Evolutionary conservation across 1,140 invertebrate genomes (phyloP).

Genomic region (Pseudomyrmex sp.): DNA sequence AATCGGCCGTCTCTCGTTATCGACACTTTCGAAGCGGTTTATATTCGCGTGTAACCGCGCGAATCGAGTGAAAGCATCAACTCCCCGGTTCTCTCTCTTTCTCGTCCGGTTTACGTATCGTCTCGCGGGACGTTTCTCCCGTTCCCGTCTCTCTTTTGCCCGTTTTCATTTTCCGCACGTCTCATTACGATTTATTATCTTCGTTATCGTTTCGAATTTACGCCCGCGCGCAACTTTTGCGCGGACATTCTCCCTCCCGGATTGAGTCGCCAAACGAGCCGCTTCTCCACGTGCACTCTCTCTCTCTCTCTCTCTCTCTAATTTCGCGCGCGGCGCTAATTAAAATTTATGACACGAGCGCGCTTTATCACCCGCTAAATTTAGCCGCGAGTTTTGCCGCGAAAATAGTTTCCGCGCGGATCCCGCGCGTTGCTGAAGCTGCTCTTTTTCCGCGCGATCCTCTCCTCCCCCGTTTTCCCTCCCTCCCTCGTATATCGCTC

Average conservation of each 20-base stretch:
- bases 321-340: background rate
- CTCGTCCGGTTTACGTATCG: background rate
- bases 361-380: slow-evolving; percentile 46
- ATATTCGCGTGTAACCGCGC: slow-evolving; percentile 47
- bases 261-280: slow-evolving; percentile 9
- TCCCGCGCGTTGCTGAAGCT: background rate
- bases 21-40: slow-evolving; percentile 51
- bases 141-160: background rate
- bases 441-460: slow-evolving; percentile 21
- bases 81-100: background rate
- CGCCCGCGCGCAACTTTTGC: slow-evolving; percentile 4
- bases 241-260: background rate
- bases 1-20: slow-evolving; percentile 43
- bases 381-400: slow-evolving; percentile 36
- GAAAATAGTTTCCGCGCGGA: slow-evolving; percentile 27
- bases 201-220: slow-evolving; percentile 35
- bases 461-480: too few species aligned
- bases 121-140: slow-evolving; percentile 11
- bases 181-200: slow-evolving; percentile 60
- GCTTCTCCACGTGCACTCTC: slow-evolving; percentile 9
- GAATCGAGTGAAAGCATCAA: slow-evolving; percentile 31
- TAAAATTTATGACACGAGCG: slow-evolving; percentile 46
- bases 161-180: background rate
- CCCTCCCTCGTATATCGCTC: slow-evolving; percentile 1
- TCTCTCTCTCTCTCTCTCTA: too few species aligned